Evolutionary conservation across 2,888 invertebrate genomes (phyloP).

Genomic region (Eilema griseolum): DNA sequence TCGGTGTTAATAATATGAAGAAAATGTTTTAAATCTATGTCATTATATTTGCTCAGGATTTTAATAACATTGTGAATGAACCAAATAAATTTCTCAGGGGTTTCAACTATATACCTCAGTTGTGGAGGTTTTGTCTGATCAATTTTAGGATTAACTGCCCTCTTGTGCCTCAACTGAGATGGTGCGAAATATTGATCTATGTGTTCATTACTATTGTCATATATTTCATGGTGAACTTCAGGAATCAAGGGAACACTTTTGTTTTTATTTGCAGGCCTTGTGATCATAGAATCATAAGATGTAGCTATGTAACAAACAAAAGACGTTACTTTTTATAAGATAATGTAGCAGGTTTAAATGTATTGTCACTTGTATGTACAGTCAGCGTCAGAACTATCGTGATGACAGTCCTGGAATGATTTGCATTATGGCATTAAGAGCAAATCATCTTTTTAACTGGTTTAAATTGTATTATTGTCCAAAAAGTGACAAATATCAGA

Average conservation of each 20-base stretch:
- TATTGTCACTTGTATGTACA: neutral
- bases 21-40: neutral
- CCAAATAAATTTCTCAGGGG: slow-evolving; percentile 1
- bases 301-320: slow-evolving; percentile 2
- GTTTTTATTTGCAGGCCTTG: neutral
- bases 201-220: neutral
- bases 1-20: neutral
- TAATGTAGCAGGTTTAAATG: too few species aligned
- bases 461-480: too few species aligned
- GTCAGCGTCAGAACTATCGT: too few species aligned
- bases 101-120: neutral
- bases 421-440: too few species aligned
- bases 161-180: neutral
- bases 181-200: neutral
- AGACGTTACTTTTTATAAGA: neutral
- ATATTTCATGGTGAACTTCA: neutral
- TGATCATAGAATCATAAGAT: neutral
- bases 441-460: too few species aligned
- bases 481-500: too few species aligned
- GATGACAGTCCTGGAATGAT: too few species aligned
- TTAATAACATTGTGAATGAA: slow-evolving; percentile 1
- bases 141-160: neutral
- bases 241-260: neutral
- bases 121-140: neutral
- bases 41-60: neutral